Base-by-base conservation (phyloP, 2,113 vertebrate species). In the Atrichornis clamosus region DNA sequence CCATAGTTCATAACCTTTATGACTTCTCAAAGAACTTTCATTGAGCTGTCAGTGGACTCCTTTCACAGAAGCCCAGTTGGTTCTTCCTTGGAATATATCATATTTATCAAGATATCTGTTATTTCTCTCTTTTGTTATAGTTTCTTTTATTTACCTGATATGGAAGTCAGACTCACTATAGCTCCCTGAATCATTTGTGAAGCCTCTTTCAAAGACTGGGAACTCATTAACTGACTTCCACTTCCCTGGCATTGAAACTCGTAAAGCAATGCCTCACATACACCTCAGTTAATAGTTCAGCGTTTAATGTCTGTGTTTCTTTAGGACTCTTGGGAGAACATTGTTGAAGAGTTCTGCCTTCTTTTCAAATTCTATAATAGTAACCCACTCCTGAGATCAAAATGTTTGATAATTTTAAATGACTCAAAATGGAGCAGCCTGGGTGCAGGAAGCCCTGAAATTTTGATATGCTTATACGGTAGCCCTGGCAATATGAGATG, bases 101-200 rank as follows among this genome's bases (percentile, higher is more conserved):
- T 59, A 93, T 93, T 89, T 93, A 33, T 73, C 85, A 46, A 74
- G 32, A 32, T 86, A 77, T 39, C 59, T 86, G 55, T 37, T 92
- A 90, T 73, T 90, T 92, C 33, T 76, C 6, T 80, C 52, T 19
- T 80, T 88, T 90, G 47, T 73, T 62, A 37, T 6, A 39, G 6
- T 77, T 95, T 86, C 72, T 85, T 94, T 80, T 87, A 90, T 90
- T 88, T 93, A 77, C 50, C 64, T 80, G 67, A 15, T 88, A 70
- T 0, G 1, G 75, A 86, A 94, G 63, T 73, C 75, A 92, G 32
- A 52, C 58, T 93, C 13, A 27, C 72, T 85, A 58, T 62, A 83
- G 42, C 50, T 90, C 32, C 17, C 63, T 4, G 8, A 83, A 37
- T 80, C 26, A 33, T 80, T 77, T 90, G 50, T 86, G 68, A 88